Base-by-base conservation (phyloP, 2,888 invertebrate species). In the Eupelmus urozonus region DNA sequence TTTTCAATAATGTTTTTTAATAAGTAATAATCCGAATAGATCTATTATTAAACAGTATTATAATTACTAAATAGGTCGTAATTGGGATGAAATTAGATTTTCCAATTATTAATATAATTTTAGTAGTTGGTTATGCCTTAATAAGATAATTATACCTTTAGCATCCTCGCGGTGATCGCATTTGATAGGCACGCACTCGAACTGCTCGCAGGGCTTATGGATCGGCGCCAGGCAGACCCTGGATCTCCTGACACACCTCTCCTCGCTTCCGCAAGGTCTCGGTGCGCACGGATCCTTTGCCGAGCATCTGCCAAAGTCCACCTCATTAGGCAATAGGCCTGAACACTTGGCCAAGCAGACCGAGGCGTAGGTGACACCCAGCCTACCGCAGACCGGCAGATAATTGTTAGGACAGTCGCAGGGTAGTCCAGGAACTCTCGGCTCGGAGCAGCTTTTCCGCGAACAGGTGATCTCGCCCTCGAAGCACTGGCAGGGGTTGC, bases 371-470 rank as follows among this genome's bases (percentile, higher is more conserved):
- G 95, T 95, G 81, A 94, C 92, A 0, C 96, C 95, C 86, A 95
- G 94, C 67, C 92, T 90, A 1, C 95, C 95, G 88, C 96, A 96
- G 71, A 96, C 96, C 1, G 97, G 97, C 23, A 95, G 93, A 88
- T 96, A 96, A 87, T 96, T 95, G 1, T 94, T 93, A 0, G 95
- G 94, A 87, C 97, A 97, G 89, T 96, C 95, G 91, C 97, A 97
- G 0, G 97, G 97, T 79, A 97, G 90, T 0, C 94, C 82, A 0
- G 87, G 85, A 0, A 81, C 71, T 16, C 83, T 81, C 0, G 82
- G 69, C 29, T 88, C 87, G 45, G 65, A 85, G 82, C 93, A 93
- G 57, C 90, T 90, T 73, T 90, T 90, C 72, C 91, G 90, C 4
- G 91, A 92, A 87, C 97, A 98, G 62, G 96, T 95, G 2, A 95